These are phyloP conservation scores for Myocastor coypus DNA, from an alignment of 2,113 vertebrate species.

Conservation along the genomic window DNA sequence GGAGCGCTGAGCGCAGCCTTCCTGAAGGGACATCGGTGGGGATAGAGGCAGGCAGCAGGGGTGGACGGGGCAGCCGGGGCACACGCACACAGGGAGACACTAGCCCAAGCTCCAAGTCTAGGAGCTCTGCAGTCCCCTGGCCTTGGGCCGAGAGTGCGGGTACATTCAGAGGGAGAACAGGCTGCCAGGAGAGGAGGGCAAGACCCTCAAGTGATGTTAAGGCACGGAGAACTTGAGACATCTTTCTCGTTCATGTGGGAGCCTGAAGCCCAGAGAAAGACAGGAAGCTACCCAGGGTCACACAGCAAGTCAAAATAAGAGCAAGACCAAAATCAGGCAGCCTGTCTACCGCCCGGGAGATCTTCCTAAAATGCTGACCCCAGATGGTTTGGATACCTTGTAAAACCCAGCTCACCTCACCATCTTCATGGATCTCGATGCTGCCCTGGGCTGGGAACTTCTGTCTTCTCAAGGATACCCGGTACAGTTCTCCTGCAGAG, in stretches of 20 bases:
- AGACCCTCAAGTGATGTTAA: accelerated
- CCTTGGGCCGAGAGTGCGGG: too few relatives aligned
- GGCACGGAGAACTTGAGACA: not conserved
- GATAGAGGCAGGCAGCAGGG: not conserved
- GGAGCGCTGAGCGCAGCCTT: conserved; percentile 86
- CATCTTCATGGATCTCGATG: conserved; percentile 93
- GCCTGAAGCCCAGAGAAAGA: not conserved
- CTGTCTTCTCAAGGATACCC: conserved; percentile 88
- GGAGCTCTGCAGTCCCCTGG: not conserved
- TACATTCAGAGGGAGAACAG: not conserved
- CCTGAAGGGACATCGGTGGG: conserved; percentile 74
- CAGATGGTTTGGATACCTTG: not conserved
- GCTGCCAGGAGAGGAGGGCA: not conserved
- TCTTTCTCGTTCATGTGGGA: not conserved
- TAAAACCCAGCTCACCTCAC: conserved; percentile 89
- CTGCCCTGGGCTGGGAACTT: conserved; percentile 92
- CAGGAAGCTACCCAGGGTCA: not conserved
- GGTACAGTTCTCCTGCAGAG: conserved; percentile 90
- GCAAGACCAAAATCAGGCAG: not conserved
- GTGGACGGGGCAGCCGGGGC: not conserved
- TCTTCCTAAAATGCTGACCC: not conserved
- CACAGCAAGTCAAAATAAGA: not conserved
- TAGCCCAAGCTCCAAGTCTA: not conserved
- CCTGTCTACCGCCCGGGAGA: not conserved
- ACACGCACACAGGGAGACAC: accelerated